These are phyloP conservation scores for Cebus imitator DNA, from an alignment of 2,113 vertebrate genomes.

Conservation along the genomic window DNA sequence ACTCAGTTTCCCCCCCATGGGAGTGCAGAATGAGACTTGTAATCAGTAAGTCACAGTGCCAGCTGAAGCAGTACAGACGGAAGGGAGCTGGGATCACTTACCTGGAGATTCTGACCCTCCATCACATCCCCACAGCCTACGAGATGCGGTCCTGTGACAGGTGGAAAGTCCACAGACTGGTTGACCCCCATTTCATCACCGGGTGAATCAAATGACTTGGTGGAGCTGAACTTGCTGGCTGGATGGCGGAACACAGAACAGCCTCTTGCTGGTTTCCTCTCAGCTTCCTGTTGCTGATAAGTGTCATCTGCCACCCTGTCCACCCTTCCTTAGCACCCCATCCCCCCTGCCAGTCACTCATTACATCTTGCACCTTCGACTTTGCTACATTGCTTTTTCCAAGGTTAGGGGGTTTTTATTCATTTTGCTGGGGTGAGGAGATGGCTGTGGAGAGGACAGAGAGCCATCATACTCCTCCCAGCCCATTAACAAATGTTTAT, in stretches of 20 bases:
- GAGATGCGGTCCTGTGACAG: conserved; percentile 68
- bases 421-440: neutral
- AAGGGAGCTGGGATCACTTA: conserved; percentile 24
- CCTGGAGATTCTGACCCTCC: conserved; percentile 81
- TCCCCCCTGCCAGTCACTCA: neutral
- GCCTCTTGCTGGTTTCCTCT: neutral
- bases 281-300: neutral
- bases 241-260: conserved; percentile 38
- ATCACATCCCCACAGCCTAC: conserved; percentile 86
- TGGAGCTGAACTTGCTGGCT: conserved; percentile 31
- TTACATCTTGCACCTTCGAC: neutral
- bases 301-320: neutral
- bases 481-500: neutral
- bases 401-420: neutral
- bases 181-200: conserved; percentile 75
- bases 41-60: neutral
- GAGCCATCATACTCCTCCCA: neutral
- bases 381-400: neutral
- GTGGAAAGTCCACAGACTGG: conserved; percentile 78
- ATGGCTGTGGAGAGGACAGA: neutral
- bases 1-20: neutral
- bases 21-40: neutral
- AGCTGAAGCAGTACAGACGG: rapidly evolving
- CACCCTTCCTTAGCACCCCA: neutral
- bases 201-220: rapidly evolving